Base-by-base conservation (phyloP, 2,888 invertebrate genomes). In the Synergus itoensis region DNA sequence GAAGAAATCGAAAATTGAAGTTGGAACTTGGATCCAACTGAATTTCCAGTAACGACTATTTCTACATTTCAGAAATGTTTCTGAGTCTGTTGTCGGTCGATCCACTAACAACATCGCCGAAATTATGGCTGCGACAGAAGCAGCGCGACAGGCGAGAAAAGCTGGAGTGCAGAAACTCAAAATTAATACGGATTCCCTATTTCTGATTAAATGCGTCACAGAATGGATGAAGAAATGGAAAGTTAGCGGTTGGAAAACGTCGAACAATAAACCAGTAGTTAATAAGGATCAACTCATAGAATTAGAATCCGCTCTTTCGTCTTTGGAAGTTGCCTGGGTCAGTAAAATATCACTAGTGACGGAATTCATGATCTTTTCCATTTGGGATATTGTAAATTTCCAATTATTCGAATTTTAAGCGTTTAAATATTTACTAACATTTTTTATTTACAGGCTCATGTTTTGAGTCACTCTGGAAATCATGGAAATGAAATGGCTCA, bases 61-160 rank as follows among this genome's bases (percentile, higher is more conserved):
- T 76, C 53, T 43, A 64, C 65, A 40, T 82, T 81, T 62, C 48
- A 94, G 95, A 83, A 99, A 99, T 93, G 92, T 95, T 7, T 96
- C 97, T 16, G 95, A 95, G 88, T 96, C 97, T 1, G 96, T 98
- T 0, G 90, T 93, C 1, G 98, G 98, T 4, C 93, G 96, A 80
- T 96, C 97, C 8, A 99, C 99, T 0, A 99, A 99, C 90, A 99
- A 99, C 92, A 96, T 96, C 87, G 99, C 99, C 11, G 99, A 99
- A 93, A 99, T 99, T 82, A 96, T 98, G 93, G 99, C 97, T 1
- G 96, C 97, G 0, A 96, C 94, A 80, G 92, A 93, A 89, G 99
- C 99, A 4, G 95, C 98, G 11, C 93, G 93, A 86, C 92, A 95
- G 84, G 98, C 98, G 0, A 93, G 94, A 78, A 91, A 93, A 36